phyloP scores from a whole-genome alignment of 2,888 invertebrate genomes.

The Baccha elongata region DNA sequence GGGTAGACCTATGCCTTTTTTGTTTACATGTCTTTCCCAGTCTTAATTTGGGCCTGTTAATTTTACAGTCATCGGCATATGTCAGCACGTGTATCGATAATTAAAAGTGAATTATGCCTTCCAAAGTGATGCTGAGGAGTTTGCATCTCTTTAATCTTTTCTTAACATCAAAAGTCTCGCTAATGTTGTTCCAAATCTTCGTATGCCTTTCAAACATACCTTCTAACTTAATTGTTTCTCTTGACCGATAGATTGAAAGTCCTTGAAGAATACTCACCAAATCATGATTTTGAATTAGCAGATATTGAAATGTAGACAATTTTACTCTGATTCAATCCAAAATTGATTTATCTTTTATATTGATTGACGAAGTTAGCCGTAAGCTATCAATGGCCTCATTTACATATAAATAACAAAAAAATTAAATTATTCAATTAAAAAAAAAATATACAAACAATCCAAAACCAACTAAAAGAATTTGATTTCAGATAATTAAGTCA shows the following conservation, averaged over 20 bases:
- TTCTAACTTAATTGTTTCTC: too few relatives aligned
- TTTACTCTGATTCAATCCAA: conserved; percentile 1
- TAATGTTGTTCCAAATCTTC: too few relatives aligned
- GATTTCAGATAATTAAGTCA: conserved; percentile 49
- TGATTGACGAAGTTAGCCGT: conserved; percentile 1
- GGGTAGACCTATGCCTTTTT: too few relatives aligned
- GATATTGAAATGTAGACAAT: background rate
- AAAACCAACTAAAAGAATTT: background rate
- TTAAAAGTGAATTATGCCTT: too few relatives aligned
- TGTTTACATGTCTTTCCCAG: too few relatives aligned
- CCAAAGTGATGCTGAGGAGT: too few relatives aligned
- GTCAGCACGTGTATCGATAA: too few relatives aligned
- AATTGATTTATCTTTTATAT: background rate
- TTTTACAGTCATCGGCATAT: too few relatives aligned
- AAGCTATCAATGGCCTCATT: background rate
- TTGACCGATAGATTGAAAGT: background rate
- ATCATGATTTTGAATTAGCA: background rate
- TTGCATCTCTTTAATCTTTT: background rate
- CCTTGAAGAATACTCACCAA: background rate
- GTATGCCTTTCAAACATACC: too few relatives aligned
- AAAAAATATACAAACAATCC: background rate
- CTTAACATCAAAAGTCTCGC: background rate
- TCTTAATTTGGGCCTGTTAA: too few relatives aligned
- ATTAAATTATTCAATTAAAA: conserved; percentile 12
- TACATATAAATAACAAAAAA: background rate